phyloP scores from a whole-genome alignment of 1,140 invertebrate genomes.

The Pachypeltis micranthus region DNA sequence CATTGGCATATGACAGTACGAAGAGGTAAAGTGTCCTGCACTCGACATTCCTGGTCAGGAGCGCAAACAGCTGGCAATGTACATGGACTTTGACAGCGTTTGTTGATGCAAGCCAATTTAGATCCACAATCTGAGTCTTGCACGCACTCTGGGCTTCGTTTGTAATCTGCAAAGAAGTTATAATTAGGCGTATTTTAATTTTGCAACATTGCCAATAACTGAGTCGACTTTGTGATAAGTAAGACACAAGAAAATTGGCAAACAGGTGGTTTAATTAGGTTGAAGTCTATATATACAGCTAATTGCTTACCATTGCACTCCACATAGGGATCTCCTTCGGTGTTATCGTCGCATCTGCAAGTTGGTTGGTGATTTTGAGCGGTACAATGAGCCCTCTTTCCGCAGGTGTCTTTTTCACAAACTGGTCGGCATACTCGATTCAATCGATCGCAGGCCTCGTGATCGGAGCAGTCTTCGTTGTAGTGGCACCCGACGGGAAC shows the following conservation, averaged over 20 bases:
- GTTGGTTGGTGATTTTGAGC: slow-evolving; percentile 62
- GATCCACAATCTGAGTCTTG: slow-evolving; percentile 62
- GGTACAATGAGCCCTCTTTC: slow-evolving; percentile 56
- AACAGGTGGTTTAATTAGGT: neutral
- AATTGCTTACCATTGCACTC: slow-evolving; percentile 45
- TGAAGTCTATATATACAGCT: no score
- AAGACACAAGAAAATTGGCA: neutral
- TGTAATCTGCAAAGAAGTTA: no score
- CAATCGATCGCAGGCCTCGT: slow-evolving; percentile 71
- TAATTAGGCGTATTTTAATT: neutral
- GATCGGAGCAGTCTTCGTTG: slow-evolving; percentile 77
- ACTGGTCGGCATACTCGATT: slow-evolving; percentile 73
- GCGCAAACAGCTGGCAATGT: slow-evolving; percentile 52
- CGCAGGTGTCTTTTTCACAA: slow-evolving; percentile 61
- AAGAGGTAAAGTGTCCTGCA: slow-evolving; percentile 62
- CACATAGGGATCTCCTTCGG: slow-evolving; percentile 63
- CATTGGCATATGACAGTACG: slow-evolving; percentile 71
- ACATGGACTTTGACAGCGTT: slow-evolving; percentile 64
- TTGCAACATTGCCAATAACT: no score
- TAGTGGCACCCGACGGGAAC: slow-evolving; percentile 72
- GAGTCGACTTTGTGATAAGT: no score
- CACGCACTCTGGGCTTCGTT: slow-evolving; percentile 51
- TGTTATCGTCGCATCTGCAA: slow-evolving; percentile 62
- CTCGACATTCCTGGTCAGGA: slow-evolving; percentile 59
- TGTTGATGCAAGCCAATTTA: slow-evolving; percentile 60